Evolutionary conservation across 2,888 invertebrate species (phyloP).

Genomic region (Mythimna impura): DNA sequence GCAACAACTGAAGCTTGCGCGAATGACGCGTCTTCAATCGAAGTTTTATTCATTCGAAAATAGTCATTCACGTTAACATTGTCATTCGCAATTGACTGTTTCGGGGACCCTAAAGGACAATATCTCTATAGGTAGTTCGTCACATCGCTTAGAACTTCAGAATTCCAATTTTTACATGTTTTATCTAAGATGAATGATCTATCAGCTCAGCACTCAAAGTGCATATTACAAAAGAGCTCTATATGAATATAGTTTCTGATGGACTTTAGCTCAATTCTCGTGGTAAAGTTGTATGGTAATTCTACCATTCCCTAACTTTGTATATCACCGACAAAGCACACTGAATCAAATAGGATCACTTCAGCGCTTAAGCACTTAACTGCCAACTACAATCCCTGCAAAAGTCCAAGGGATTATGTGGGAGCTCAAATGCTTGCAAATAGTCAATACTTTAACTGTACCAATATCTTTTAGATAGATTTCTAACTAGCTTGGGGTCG

Average conservation of each 20-base stretch:
- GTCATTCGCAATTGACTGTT: too few relatives aligned
- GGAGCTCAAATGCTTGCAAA: constrained; percentile 31
- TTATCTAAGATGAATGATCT: constrained; percentile 7
- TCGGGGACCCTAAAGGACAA: too few relatives aligned
- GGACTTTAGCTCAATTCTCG: constrained; percentile 20
- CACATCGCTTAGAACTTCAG: neutral
- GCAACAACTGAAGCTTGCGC: too few relatives aligned
- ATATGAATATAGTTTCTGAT: constrained; percentile 10
- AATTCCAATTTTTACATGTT: neutral
- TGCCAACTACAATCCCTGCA: constrained; percentile 27
- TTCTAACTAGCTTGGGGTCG: neutral
- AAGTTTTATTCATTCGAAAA: too few relatives aligned
- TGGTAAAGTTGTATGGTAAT: constrained; percentile 19
- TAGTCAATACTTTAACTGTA: constrained; percentile 23
- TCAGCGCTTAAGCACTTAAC: constrained; percentile 34
- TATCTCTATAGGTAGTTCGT: too few relatives aligned
- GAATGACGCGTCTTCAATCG: too few relatives aligned
- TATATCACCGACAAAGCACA: constrained; percentile 37
- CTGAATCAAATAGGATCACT: constrained; percentile 46
- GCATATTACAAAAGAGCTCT: neutral
- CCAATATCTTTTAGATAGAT: constrained; percentile 4
- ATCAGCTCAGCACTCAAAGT: neutral
- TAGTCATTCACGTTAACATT: too few relatives aligned
- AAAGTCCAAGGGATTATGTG: constrained; percentile 34
- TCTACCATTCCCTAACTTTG: constrained; percentile 42